Percentiles rank a stretch among this genome's conserved stretches.
Evolutionary conservation across 2,113 vertebrate genomes (phyloP).

Genomic region (Phylloscopus whistleri): DNA sequence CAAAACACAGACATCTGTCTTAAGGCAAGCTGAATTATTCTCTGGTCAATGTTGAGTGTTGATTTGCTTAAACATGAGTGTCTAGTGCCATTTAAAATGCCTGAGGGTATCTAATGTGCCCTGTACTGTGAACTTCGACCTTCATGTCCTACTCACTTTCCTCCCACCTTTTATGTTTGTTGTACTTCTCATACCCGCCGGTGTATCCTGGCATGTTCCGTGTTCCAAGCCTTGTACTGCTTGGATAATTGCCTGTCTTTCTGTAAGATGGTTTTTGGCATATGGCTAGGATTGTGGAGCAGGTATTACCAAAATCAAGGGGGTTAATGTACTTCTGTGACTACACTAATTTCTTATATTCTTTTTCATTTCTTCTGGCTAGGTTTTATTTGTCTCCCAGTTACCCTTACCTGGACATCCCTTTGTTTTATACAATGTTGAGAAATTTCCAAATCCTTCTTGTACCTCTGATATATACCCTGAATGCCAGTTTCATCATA

Average conservation of each 20-base stretch:
- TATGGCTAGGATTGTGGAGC: neutral
- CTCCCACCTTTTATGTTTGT: neutral
- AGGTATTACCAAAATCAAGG: neutral
- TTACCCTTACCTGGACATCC: neutral
- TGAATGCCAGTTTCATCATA: neutral
- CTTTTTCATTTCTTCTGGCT: neutral
- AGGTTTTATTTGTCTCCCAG: neutral
- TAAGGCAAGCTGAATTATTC: neutral
- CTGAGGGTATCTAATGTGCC: neutral
- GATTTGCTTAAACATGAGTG: neutral
- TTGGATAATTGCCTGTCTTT: neutral
- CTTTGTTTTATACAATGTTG: neutral
- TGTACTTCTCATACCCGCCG: neutral
- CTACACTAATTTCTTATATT: neutral
- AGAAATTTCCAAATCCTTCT: neutral
- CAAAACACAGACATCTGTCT: neutral
- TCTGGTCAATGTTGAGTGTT: neutral
- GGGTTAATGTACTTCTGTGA: neutral
- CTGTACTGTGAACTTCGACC: neutral
- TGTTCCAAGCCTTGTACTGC: rapidly evolving
- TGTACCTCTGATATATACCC: neutral
- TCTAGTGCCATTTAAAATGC: neutral
- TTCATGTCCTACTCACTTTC: rapidly evolving
- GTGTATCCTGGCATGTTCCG: neutral
- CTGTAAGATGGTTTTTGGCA: neutral